phyloP scores from a whole-genome alignment of 2,888 invertebrate genomes.

The Cerceris rybyensis region DNA sequence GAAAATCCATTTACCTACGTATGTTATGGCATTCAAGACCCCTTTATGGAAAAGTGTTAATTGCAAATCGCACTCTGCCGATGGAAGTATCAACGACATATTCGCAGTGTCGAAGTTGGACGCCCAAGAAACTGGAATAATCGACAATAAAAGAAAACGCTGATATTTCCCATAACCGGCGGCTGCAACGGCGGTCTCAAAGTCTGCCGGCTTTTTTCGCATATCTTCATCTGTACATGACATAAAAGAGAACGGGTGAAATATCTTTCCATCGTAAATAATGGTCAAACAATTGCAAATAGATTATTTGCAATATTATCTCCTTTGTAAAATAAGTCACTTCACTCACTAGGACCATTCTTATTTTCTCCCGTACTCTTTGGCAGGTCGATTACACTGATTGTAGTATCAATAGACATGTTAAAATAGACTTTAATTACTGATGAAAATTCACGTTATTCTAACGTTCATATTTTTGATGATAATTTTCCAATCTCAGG shows the following conservation, averaged over 20 bases:
- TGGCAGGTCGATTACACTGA: slow-evolving; percentile 29
- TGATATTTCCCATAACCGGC: slow-evolving; percentile 89
- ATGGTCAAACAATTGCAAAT: too few species aligned
- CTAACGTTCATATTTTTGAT: background rate
- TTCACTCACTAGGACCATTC: slow-evolving; percentile 44
- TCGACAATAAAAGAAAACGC: slow-evolving; percentile 83
- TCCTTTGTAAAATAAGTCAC: background rate
- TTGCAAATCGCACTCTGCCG: slow-evolving; percentile 89
- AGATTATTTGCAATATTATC: too few species aligned
- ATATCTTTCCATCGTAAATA: too few species aligned
- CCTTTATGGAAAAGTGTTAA: slow-evolving; percentile 88
- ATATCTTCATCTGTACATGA: slow-evolving; percentile 9
- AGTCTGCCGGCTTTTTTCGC: slow-evolving; percentile 82
- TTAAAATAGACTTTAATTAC: background rate
- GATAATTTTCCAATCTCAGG: too few species aligned
- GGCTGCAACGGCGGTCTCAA: slow-evolving; percentile 87
- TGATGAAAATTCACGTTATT: background rate
- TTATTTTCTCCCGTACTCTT: slow-evolving; percentile 13
- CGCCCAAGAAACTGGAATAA: slow-evolving; percentile 86
- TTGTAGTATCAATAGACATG: slow-evolving; percentile 38
- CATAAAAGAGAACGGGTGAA: background rate
- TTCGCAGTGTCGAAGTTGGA: slow-evolving; percentile 88
- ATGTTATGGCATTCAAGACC: slow-evolving; percentile 87
- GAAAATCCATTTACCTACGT: slow-evolving; percentile 84
- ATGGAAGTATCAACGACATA: slow-evolving; percentile 88